Evolutionary conservation across 2,888 invertebrate species (phyloP).

Genomic region (Aphidius colemani): DNA sequence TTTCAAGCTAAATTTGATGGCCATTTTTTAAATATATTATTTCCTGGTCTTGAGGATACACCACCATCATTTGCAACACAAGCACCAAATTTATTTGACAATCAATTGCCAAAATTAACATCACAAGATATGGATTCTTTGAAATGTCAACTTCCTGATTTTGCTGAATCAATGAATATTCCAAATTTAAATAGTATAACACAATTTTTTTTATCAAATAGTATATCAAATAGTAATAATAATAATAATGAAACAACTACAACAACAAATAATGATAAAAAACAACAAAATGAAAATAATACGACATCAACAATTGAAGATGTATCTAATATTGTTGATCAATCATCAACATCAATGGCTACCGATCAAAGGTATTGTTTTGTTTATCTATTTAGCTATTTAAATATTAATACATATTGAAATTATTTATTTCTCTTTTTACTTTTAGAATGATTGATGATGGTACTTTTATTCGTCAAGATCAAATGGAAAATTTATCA

Average conservation of each 20-base stretch:
- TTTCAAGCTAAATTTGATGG: constrained; percentile 81
- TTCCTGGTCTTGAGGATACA: constrained; percentile 88
- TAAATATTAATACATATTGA: no score
- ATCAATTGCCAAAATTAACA: constrained; percentile 68
- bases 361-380: no score
- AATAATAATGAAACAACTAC: constrained; percentile 46
- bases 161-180: constrained; percentile 68
- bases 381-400: no score
- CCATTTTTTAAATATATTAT: constrained; percentile 82
- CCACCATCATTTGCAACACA: constrained; percentile 83
- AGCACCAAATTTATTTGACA: constrained; percentile 78
- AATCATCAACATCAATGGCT: no score
- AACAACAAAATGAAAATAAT: constrained; percentile 43
- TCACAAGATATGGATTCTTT: constrained; percentile 68
- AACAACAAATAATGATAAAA: constrained; percentile 43
- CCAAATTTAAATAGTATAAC: constrained; percentile 74
- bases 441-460: no score
- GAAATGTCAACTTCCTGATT: constrained; percentile 69
- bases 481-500: constrained; percentile 3
- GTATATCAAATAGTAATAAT: constrained; percentile 48
- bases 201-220: constrained; percentile 71
- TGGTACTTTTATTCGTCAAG: background rate
- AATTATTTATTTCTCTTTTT: no score
- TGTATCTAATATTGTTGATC: background rate
- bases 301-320: constrained; percentile 51